A percentile compares a stretch with the other conserved stretches of the same genome.
These are phyloP conservation scores for Drosophila prostipennis DNA, from an alignment of 2,888 invertebrate species.

Conservation along the genomic window DNA sequence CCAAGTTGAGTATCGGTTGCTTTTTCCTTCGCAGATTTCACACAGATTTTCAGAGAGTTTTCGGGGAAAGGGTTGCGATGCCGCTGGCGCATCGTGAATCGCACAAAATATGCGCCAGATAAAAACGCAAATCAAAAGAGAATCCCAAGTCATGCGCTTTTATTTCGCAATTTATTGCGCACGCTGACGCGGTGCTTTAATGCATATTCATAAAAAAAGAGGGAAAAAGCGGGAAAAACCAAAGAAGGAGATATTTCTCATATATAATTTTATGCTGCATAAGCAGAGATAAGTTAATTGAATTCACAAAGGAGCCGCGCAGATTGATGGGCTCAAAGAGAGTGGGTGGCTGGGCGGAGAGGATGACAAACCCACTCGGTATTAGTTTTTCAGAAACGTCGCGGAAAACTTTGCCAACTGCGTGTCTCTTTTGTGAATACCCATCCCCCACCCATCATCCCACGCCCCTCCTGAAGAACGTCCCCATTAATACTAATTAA, in stretches of 20 bases:
- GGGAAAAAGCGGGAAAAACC: neutral
- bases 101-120: slow-evolving; percentile 47
- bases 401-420: slow-evolving; percentile 29
- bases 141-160: slow-evolving; percentile 48
- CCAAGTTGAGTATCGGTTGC: slow-evolving; percentile 19
- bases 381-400: slow-evolving; percentile 33
- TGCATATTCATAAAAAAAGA: slow-evolving; percentile 18
- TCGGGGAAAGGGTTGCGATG: slow-evolving; percentile 15
- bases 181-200: slow-evolving; percentile 31
- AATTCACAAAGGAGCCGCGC: slow-evolving; percentile 38
- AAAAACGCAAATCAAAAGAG: slow-evolving; percentile 44
- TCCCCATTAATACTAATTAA: slow-evolving; percentile 61
- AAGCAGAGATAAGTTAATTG: slow-evolving; percentile 47
- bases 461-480: slow-evolving; percentile 21
- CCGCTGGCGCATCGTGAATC: slow-evolving; percentile 38
- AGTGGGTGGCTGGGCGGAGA: slow-evolving; percentile 1
- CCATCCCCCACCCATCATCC: neutral
- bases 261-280: slow-evolving; percentile 45
- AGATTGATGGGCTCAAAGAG: slow-evolving; percentile 36
- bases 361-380: slow-evolving; percentile 20
- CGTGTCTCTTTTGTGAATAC: slow-evolving; percentile 3
- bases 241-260: slow-evolving; percentile 24
- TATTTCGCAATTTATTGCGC: slow-evolving; percentile 42
- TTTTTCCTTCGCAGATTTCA: slow-evolving; percentile 13
- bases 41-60: slow-evolving; percentile 11